Percentiles rank a stretch among this genome's conserved stretches.
phyloP scores from a whole-genome alignment of 2,113 vertebrate species.

The Sigmodon hispidus region DNA sequence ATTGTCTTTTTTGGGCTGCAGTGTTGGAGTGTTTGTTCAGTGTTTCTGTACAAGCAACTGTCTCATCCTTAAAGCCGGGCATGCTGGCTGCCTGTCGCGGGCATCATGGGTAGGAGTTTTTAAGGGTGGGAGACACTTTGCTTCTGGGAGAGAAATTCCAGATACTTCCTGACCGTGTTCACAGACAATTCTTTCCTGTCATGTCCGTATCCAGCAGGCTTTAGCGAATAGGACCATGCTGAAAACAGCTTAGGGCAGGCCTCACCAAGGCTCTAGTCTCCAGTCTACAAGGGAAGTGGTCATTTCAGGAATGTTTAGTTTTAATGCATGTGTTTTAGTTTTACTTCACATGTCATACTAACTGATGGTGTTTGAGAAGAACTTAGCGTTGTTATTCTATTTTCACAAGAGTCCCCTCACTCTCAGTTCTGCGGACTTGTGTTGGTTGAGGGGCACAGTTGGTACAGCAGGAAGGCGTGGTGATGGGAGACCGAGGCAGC shows the following conservation, averaged over 20 bases:
- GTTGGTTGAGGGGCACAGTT: not conserved
- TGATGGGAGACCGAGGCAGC: not conserved
- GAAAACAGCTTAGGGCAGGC: not conserved
- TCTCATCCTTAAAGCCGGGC: conserved; percentile 40
- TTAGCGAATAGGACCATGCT: not conserved
- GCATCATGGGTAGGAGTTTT: conserved; percentile 9
- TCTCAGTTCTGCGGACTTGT: not conserved
- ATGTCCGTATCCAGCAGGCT: not conserved
- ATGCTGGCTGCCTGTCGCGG: conserved; percentile 57
- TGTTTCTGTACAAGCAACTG: conserved; percentile 73
- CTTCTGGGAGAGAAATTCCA: conserved; percentile 66
- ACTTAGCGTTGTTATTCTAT: not conserved
- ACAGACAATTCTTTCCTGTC: not conserved
- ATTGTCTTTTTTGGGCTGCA: conserved; percentile 69
- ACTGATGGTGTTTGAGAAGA: not conserved
- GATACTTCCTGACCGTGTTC: not conserved
- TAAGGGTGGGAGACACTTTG: conserved; percentile 63
- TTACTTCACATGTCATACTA: not conserved
- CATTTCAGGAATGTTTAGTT: not conserved
- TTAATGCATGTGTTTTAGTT: not conserved
- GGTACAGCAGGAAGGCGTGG: not conserved
- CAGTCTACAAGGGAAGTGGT: not conserved
- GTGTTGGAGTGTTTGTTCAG: conserved; percentile 66
- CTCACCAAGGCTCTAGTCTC: not conserved
- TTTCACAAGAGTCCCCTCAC: not conserved